These are phyloP conservation scores for Pagrus major DNA, from an alignment of 2,113 vertebrate species.

Conservation along the genomic window DNA sequence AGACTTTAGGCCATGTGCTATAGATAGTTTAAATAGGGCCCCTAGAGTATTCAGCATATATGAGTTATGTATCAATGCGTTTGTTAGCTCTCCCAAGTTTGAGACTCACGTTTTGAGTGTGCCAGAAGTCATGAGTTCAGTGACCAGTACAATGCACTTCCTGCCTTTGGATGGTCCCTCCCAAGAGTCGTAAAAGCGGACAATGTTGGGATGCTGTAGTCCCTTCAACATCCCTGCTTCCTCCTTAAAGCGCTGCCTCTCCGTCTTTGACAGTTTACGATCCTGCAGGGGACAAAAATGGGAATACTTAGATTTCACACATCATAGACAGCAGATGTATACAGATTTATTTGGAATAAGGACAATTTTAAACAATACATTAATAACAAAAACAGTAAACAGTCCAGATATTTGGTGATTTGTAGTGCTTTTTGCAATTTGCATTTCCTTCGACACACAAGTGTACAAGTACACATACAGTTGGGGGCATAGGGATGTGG, in stretches of 20 bases:
- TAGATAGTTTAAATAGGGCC: no score
- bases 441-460: background rate
- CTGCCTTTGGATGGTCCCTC: slow-evolving; percentile 97
- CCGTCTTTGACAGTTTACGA: slow-evolving; percentile 95
- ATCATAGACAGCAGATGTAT: background rate
- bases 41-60: background rate
- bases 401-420: background rate
- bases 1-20: no score
- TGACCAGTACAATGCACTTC: slow-evolving; percentile 98
- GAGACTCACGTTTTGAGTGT: slow-evolving; percentile 98
- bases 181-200: slow-evolving; percentile 99
- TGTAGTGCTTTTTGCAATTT: no score
- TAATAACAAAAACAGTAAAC: background rate
- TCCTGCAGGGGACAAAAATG: slow-evolving; percentile 84
- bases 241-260: slow-evolving; percentile 97
- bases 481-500: slow-evolving; percentile 16
- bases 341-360: background rate
- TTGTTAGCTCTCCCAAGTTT: background rate
- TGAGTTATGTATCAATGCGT: background rate
- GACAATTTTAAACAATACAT: background rate
- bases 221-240: slow-evolving; percentile 99
- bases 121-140: slow-evolving; percentile 98
- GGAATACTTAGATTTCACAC: slow-evolving; percentile 29
- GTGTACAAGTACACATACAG: background rate
- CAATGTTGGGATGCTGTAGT: slow-evolving; percentile 98